Evolutionary conservation across 1,140 invertebrate species (phyloP).

Genomic region (Gryon sp.): DNA sequence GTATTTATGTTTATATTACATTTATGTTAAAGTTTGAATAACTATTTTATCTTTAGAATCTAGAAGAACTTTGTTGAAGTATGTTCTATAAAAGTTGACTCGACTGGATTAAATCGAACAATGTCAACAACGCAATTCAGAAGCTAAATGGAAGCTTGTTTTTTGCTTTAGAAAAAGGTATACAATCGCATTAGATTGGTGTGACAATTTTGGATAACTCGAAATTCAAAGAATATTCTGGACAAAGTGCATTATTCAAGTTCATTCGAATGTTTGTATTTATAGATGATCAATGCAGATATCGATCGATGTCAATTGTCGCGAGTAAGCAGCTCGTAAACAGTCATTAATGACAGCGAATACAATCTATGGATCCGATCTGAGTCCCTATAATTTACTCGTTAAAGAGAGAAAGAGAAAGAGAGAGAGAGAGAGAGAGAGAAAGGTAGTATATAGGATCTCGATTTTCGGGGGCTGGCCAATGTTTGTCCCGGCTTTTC

Average conservation of each 20-base stretch:
- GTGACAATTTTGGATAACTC: conserved; percentile 34
- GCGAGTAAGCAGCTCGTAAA: conserved; percentile 52
- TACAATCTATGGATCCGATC: conserved; percentile 57
- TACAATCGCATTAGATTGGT: conserved; percentile 30
- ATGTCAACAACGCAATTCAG: conserved; percentile 40
- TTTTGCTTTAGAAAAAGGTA: not conserved
- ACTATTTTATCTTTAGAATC: too few species aligned
- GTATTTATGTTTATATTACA: too few species aligned
- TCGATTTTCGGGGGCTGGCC: conserved; percentile 42
- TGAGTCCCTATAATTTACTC: conserved; percentile 58
- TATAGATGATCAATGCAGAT: conserved; percentile 31
- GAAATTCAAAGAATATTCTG: not conserved
- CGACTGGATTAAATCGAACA: conserved; percentile 12
- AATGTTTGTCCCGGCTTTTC: conserved; percentile 55
- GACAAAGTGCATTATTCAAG: conserved; percentile 11
- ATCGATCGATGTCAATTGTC: too few species aligned
- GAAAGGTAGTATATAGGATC: too few species aligned
- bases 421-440: too few species aligned
- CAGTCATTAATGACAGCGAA: conserved; percentile 53
- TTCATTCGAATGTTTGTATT: conserved; percentile 8
- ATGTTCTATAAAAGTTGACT: not conserved
- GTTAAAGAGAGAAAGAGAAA: too few species aligned
- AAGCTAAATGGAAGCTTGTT: conserved; percentile 14
- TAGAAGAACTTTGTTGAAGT: too few species aligned
- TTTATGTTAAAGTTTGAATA: too few species aligned